Evolutionary conservation across 2,113 vertebrate genomes (phyloP).

Genomic region (Gallinago media): DNA sequence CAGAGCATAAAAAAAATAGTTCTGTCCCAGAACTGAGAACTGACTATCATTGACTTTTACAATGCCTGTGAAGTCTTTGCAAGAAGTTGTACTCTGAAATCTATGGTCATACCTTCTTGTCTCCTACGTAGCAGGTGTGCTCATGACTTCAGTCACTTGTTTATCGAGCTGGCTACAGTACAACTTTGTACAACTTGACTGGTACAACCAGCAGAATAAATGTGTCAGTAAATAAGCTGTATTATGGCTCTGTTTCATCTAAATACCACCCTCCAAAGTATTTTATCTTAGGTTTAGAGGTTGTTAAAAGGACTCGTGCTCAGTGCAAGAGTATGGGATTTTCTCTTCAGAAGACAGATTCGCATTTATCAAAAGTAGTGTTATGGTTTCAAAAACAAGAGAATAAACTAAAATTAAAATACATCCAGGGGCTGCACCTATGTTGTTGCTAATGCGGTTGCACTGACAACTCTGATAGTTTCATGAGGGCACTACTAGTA

Average conservation of each 20-base stretch:
- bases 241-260: neutral
- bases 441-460: neutral
- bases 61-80: neutral
- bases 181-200: too few species aligned
- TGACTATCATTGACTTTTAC: fast-evolving
- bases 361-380: neutral
- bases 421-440: neutral
- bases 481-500: neutral
- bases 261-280: neutral
- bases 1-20: neutral
- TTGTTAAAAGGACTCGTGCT: neutral
- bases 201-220: fast-evolving
- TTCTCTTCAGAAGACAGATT: neutral
- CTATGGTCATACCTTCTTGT: neutral
- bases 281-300: neutral
- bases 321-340: neutral
- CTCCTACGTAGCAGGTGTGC: neutral
- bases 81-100: neutral
- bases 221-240: neutral
- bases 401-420: neutral
- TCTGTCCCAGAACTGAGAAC: fast-evolving
- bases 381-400: neutral
- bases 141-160: neutral
- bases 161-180: neutral
- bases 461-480: neutral